A percentile compares a stretch with the other conserved stretches of the same genome.
These are phyloP conservation scores for Aphodius sticticus DNA, from an alignment of 2,888 invertebrate genomes.

Conservation along the genomic window DNA sequence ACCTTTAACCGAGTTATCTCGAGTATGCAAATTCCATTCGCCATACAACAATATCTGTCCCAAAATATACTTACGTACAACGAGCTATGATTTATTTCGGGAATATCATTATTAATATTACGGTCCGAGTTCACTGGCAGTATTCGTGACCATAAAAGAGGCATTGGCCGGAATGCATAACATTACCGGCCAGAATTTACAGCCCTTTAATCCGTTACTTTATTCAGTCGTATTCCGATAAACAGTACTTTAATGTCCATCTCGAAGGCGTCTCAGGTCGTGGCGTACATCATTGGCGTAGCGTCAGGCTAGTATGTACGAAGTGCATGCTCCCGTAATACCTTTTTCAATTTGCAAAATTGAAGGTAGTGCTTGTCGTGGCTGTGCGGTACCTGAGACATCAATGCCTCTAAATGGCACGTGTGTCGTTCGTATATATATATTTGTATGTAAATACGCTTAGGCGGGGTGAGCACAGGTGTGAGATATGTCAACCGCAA, in stretches of 20 bases:
- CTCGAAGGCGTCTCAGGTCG: background rate
- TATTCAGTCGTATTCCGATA: slow-evolving; percentile 31
- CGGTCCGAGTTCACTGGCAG: slow-evolving; percentile 14
- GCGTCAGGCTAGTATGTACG: background rate
- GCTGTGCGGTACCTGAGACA: slow-evolving; percentile 47
- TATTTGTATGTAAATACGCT: slow-evolving; percentile 60
- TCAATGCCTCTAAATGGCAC: slow-evolving; percentile 53
- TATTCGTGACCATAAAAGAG: slow-evolving; percentile 23
- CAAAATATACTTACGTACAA: background rate
- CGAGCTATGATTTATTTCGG: background rate
- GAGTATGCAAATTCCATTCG: background rate
- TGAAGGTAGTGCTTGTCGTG: slow-evolving; percentile 41
- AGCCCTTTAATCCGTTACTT: slow-evolving; percentile 33
- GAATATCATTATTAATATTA: slow-evolving; percentile 17
- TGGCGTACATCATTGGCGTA: background rate
- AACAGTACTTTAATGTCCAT: slow-evolving; percentile 30
- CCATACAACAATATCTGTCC: background rate
- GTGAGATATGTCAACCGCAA: slow-evolving; percentile 60
- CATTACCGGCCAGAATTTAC: slow-evolving; percentile 28
- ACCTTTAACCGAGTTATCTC: no score
- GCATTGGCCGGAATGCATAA: slow-evolving; percentile 19
- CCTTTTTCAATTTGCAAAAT: slow-evolving; percentile 57
- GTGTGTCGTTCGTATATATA: slow-evolving; percentile 54
- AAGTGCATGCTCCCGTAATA: slow-evolving; percentile 46
- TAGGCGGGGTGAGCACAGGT: slow-evolving; percentile 57